Evolutionary conservation across 2,888 invertebrate species (phyloP).

Genomic region (Ectemnius cavifrons): DNA sequence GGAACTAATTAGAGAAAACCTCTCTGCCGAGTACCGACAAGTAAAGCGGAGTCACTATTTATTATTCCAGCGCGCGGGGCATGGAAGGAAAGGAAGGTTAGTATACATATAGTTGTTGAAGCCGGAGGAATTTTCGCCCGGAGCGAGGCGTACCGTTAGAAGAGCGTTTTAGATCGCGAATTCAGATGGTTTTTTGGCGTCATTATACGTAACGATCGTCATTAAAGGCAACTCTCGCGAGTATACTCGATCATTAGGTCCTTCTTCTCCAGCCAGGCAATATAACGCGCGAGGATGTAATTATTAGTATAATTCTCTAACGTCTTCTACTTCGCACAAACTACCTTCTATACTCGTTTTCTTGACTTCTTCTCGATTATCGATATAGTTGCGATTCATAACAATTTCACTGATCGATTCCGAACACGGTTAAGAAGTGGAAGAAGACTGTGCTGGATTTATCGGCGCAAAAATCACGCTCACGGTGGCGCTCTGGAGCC

Average conservation of each 20-base stretch:
- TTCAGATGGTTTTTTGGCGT: constrained; percentile 33
- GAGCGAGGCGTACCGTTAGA: constrained; percentile 44
- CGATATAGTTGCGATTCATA: background rate
- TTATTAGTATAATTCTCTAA: constrained; percentile 40
- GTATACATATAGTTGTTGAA: background rate
- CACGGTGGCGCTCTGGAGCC: background rate
- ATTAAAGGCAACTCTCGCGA: constrained; percentile 12
- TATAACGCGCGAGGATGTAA: constrained; percentile 21
- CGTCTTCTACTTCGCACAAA: background rate
- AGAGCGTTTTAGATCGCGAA: constrained; percentile 28
- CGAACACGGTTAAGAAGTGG: no score
- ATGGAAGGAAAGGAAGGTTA: background rate
- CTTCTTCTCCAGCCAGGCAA: background rate
- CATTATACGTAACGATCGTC: constrained; percentile 21
- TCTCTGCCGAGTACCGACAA: constrained; percentile 1
- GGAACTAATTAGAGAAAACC: constrained; percentile 28
- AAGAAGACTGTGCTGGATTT: background rate
- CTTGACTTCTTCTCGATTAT: background rate
- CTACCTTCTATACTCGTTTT: background rate
- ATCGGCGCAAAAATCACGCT: constrained; percentile 2
- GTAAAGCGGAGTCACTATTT: constrained; percentile 25
- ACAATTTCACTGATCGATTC: background rate
- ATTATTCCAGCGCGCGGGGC: constrained; percentile 17
- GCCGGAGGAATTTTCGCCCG: constrained; percentile 36
- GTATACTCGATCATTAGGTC: constrained; percentile 29